Base-by-base conservation (phyloP, 2,797 vertebrate species). In the Thripadectes ignobilis region DNA sequence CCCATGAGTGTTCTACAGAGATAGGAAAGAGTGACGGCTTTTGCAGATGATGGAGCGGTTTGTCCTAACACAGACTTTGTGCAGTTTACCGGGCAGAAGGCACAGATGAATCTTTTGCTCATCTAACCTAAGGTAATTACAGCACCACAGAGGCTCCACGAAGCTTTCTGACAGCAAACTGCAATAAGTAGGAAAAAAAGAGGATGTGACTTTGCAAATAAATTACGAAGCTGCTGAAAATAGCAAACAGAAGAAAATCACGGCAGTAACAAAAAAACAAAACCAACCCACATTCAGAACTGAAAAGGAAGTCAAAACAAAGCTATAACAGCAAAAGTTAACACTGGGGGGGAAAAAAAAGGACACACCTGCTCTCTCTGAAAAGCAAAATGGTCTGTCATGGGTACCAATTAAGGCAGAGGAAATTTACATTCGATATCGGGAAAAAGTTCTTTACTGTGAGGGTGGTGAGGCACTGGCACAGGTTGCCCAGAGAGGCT, bases 11-110 rank as follows among this genome's bases (percentile, higher is more conserved):
- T 18, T 68, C 18, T 16, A 49, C 1, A n/a, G 7, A 34, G 22
- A 23, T 0, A 46, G 14, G 11, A 57, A 55, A 59, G 14, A n/a
- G 8, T 0, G 0, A 45, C 8, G 16, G 36, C 13, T 76, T 86
- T 16, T 27, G 10, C 4, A 72, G 38, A 27, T 2, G 14, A 74
- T 3, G 3, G 7, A 61, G 11, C 24, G 58, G 30, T 6, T 18
- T 34, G 10, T 38, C 16, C 22, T 10, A 38, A 34, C 13, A 18
- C 13, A 77, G 15, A 7, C 9, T 59, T 84, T 29, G 17, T 7
- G 8, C 10, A 48, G 14, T 22, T 45, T 32, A 80, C 15, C 2
- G 4, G 21, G 9, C 6, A 46, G 4, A 90, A 79, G 6, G 18
- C 16, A 36, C 6, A 32, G 9, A 32, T 10, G 1, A 52, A 68